Percentiles rank a stretch among this genome's conserved stretches.
Evolutionary conservation across 2,797 vertebrate genomes (phyloP).

Genomic region (Gallinago solitaria): DNA sequence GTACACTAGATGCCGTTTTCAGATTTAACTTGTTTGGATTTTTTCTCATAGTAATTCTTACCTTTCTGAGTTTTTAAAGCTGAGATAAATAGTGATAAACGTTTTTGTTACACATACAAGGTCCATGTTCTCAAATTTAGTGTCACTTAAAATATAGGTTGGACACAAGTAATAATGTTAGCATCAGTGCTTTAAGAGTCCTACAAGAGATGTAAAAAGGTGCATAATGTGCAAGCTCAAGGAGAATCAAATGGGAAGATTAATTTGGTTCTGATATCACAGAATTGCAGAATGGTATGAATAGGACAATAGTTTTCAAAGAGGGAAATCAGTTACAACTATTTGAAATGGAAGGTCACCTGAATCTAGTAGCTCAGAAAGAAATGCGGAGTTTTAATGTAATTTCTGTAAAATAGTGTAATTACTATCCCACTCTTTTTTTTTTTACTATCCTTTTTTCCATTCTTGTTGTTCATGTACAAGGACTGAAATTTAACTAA

Average conservation of each 20-base stretch:
- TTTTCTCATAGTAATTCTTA: background rate
- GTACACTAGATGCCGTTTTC: background rate
- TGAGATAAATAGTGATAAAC: background rate
- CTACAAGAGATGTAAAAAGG: background rate
- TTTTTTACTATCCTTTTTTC: background rate
- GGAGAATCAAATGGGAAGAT: background rate
- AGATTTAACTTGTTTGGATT: background rate
- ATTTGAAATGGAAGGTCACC: background rate
- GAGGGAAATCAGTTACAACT: background rate
- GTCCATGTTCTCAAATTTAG: background rate
- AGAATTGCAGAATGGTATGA: background rate
- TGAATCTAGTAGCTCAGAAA: background rate
- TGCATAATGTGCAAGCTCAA: background rate
- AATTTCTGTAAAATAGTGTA: background rate
- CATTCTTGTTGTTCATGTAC: background rate
- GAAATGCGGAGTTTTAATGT: background rate
- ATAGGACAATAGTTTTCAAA: background rate
- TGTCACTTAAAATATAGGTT: background rate
- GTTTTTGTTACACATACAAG: background rate
- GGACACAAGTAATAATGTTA: background rate
- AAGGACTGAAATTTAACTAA: background rate
- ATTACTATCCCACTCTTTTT: background rate
- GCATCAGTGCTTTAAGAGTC: background rate
- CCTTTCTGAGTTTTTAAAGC: background rate
- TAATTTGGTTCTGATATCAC: background rate